phyloP scores from a whole-genome alignment of 2,113 vertebrate genomes.

The Grus americana region DNA sequence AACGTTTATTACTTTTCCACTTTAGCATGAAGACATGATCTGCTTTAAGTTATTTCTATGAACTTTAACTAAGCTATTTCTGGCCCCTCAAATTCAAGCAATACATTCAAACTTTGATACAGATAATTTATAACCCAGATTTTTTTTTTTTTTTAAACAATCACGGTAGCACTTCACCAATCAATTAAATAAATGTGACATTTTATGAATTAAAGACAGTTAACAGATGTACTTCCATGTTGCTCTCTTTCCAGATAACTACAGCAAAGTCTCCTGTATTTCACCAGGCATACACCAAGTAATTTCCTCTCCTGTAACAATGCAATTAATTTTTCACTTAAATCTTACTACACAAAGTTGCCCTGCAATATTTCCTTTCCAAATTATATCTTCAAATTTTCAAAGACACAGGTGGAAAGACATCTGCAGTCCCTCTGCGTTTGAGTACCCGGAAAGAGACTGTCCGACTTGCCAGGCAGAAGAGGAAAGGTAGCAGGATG shows the following conservation, averaged over 20 bases:
- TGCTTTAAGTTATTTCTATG: not conserved
- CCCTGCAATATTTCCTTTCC: not conserved
- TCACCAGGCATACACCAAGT: not conserved
- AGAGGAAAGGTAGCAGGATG: not conserved
- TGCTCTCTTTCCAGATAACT: not conserved
- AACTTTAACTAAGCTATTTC: not conserved
- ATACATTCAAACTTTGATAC: not conserved
- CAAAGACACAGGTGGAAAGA: not conserved
- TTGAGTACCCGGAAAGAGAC: not conserved
- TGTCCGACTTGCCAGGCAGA: not conserved
- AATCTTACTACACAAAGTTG: not conserved
- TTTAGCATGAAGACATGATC: not conserved
- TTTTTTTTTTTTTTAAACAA: not conserved
- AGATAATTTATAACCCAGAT: not conserved
- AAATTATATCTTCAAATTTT: not conserved
- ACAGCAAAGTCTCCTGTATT: not conserved
- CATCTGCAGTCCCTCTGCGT: not conserved
- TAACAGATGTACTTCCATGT: not conserved
- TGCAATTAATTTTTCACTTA: not conserved
- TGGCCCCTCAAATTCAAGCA: not conserved
- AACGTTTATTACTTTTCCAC: not conserved
- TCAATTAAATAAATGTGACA: not conserved
- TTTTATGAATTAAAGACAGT: not conserved
- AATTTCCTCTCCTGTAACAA: not conserved
- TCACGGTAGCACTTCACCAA: not conserved